Conservation (phyloP, 2,113 vertebrate genomes). For the Onychostoma macrolepis region DNA sequence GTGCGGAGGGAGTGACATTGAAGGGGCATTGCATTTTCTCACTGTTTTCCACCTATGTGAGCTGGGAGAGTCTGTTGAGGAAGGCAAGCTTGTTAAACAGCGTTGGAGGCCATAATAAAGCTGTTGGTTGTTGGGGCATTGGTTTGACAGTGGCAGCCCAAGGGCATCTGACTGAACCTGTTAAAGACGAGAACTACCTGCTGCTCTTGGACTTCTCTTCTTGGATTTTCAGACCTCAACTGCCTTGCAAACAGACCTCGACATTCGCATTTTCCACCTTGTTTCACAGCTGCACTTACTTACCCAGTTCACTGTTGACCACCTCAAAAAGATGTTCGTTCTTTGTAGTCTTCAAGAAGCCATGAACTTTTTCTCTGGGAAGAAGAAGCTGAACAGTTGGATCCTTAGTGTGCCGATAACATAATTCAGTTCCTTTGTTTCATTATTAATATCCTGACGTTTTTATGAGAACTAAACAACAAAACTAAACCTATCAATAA, state of each 20-base stretch:
- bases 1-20: not conserved
- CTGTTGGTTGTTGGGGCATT: not conserved
- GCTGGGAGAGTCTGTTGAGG: not conserved
- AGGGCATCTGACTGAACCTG: not conserved
- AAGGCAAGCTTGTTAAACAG: not conserved
- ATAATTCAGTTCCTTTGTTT: not conserved
- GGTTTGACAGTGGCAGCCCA: not conserved
- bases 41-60: not conserved
- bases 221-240: not conserved
- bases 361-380: not conserved
- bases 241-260: not conserved
- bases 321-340: not conserved
- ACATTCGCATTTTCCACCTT: not conserved
- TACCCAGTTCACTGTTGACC: not conserved
- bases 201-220: not conserved
- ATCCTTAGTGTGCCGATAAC: not conserved
- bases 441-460: not conserved
- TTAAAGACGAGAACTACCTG: not conserved
- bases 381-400: not conserved
- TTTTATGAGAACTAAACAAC: not conserved
- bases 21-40: not conserved
- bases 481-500: not conserved
- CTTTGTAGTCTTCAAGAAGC: not conserved
- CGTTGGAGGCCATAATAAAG: not conserved
- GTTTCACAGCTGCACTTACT: not conserved